Percentiles rank a stretch among this genome's conserved stretches.
Conservation (phyloP, 2,888 invertebrate genomes). For the Campaea margaritaria region DNA sequence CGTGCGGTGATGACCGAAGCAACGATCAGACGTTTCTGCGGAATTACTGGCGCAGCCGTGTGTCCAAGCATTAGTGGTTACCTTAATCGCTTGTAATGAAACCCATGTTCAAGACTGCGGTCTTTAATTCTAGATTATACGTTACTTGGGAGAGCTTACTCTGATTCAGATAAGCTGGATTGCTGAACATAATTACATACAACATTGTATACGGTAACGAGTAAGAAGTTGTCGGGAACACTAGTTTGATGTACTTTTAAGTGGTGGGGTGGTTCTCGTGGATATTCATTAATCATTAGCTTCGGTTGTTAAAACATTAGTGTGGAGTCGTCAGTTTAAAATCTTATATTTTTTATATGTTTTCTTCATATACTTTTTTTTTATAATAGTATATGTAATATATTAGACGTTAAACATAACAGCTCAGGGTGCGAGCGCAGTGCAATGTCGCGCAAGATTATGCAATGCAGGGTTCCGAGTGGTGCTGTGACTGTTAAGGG, state of each 20-base stretch:
- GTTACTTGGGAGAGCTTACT: constrained; percentile 22
- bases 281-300: neutral
- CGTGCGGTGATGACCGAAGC: constrained; percentile 37
- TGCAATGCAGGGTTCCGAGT: no score
- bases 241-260: constrained; percentile 22
- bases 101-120: constrained; percentile 48
- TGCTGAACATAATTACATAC: constrained; percentile 23
- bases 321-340: neutral
- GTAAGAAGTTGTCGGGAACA: constrained; percentile 12
- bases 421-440: no score
- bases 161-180: constrained; percentile 25
- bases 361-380: no score
- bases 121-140: constrained; percentile 30
- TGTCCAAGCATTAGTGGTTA: constrained; percentile 61
- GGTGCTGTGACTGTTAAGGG: no score
- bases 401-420: no score
- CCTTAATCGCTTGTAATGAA: constrained; percentile 64
- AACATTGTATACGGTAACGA: constrained; percentile 21
- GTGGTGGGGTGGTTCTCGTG: constrained; percentile 4
- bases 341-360: neutral
- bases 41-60: constrained; percentile 52
- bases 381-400: no score
- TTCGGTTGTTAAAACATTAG: neutral
- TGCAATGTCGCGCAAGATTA: no score
- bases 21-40: constrained; percentile 48